Percentiles rank a stretch among this genome's conserved stretches.
phyloP scores from a whole-genome alignment of 2,797 vertebrate species.

The Acropternis orthonyx region DNA sequence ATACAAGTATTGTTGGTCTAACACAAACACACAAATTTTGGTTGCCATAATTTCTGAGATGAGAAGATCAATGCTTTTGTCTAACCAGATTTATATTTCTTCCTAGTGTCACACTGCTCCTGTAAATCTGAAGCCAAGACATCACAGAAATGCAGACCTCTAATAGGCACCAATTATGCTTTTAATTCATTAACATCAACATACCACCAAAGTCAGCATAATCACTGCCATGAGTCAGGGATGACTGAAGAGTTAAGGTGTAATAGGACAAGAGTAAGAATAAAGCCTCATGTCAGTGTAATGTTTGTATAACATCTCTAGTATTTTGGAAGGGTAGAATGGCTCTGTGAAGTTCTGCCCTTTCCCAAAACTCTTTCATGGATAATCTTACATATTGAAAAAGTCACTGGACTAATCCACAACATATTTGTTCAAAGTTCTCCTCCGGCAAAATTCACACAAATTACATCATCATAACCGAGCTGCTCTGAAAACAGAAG shows the following conservation, averaged over 20 bases:
- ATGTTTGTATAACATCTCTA: not conserved
- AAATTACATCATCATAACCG: not conserved
- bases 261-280: not conserved
- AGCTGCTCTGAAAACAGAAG: constrained; percentile 7
- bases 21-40: not conserved
- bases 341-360: not conserved
- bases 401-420: constrained; percentile 6
- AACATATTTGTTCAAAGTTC: constrained; percentile 29
- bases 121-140: not conserved
- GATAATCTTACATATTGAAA: constrained; percentile 25
- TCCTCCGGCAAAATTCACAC: constrained; percentile 12
- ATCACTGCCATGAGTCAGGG: not conserved
- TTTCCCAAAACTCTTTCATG: not conserved
- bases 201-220: not conserved
- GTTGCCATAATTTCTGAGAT: not conserved
- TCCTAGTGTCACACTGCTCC: not conserved
- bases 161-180: not conserved
- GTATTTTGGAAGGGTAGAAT: constrained; percentile 12
- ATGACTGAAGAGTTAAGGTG: not conserved
- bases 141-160: not conserved
- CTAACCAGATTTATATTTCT: not conserved
- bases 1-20: not conserved
- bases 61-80: not conserved
- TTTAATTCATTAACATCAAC: not conserved
- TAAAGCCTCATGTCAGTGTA: not conserved